Percentiles rank a stretch among this genome's conserved stretches.
Evolutionary conservation across 2,113 vertebrate species (phyloP).

Genomic region (Microcebus griseorufus): DNA sequence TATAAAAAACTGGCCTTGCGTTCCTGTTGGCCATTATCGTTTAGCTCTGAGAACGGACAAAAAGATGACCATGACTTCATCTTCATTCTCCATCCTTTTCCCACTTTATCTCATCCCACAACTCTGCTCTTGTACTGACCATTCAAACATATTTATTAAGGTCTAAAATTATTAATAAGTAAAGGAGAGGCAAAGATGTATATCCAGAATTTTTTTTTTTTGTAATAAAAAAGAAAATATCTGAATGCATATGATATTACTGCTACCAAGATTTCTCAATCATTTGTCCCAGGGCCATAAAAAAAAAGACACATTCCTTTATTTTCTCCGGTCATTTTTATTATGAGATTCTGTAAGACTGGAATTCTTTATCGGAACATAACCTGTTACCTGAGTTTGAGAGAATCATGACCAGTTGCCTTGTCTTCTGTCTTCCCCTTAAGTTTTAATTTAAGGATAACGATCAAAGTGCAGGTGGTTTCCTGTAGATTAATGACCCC

Average conservation of each 20-base stretch:
- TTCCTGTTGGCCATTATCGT: constrained; percentile 24
- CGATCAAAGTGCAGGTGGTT: constrained; percentile 41
- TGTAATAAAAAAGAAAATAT: background rate
- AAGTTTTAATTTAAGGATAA: constrained; percentile 71
- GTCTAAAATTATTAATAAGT: background rate
- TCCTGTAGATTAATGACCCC: constrained; percentile 66
- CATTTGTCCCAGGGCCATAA: background rate
- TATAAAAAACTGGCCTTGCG: constrained; percentile 47
- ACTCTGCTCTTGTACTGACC: background rate
- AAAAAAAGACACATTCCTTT: background rate
- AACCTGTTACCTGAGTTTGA: constrained; percentile 45
- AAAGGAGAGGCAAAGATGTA: background rate
- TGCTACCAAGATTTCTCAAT: background rate
- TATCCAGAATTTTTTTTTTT: too few relatives aligned
- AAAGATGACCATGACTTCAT: background rate
- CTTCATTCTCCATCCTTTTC: background rate
- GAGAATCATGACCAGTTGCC: background rate
- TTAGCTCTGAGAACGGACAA: background rate
- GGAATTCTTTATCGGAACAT: constrained; percentile 1
- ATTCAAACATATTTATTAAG: background rate
- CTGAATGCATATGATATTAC: background rate
- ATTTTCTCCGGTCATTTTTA: constrained; percentile 7
- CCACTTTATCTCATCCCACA: background rate
- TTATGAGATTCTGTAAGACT: background rate
- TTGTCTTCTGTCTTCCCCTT: background rate